Evolutionary conservation across 2,888 invertebrate genomes (phyloP), one percentile per base, ranked within the genome.

Genomic region (Plebejus melissa): DNA sequence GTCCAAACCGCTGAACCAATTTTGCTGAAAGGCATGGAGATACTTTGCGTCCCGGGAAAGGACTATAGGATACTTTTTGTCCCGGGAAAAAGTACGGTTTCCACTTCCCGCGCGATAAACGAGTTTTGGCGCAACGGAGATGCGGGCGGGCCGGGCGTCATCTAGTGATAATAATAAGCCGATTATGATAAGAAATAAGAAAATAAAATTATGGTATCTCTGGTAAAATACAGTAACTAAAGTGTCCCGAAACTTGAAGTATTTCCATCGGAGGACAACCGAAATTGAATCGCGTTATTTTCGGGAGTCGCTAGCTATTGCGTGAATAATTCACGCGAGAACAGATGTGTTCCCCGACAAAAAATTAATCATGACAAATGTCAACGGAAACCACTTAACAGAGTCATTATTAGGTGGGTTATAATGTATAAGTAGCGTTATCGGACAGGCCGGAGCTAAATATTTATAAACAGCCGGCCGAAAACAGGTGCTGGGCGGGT

Each of bases 401-500:
- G 46, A 75, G 65, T 60, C 69, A 75, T 69, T 60, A 69, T 75
- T 69, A 50, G 38, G 46, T 11, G 74, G 57, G 9, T 2, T 2
- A 2, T n/a, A 74, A 41, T 65, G 65, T 65, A 74, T 74, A 65
- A 74, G 32, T 22, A 38, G 41, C 79, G 78, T 80, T 80, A 80
- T 82, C 79, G 82, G 81, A 54, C 54, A 54, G 54, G 80, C 83
- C 81, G 80, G 79, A 80, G 82, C 82, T 81, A 87, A 85, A 85
- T 85, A 86, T 86, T 85, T 83, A 81, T 83, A 85, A 84, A 86
- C 86, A 79, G 78, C 77, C 77, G 78, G 78, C 76, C 65, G 65
- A 65, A 77, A 81, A 87, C 88, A 88, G 88, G 87, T 88, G 88
- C 82, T 74, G 69, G 80, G 77, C 76, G 77, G 69, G 69, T 41